Evolutionary conservation across 1,140 invertebrate genomes (phyloP).

Genomic region (Sesamia nonagrioides): DNA sequence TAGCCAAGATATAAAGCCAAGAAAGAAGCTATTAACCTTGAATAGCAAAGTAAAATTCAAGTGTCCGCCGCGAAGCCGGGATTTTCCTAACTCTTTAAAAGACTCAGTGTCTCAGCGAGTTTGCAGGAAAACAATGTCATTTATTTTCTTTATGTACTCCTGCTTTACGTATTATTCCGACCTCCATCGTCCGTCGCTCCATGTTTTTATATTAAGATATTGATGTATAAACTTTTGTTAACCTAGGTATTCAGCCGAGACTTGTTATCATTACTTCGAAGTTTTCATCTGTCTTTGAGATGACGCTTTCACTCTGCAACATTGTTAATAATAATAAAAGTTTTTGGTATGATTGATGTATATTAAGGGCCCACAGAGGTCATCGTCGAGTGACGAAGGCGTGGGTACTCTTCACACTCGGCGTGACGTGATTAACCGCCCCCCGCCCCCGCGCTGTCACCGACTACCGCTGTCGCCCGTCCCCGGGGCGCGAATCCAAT

Average conservation of each 20-base stretch:
- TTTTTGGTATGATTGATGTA: not conserved
- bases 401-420: conserved; percentile 36
- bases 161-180: conserved; percentile 25
- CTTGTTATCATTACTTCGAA: not conserved
- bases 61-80: not conserved
- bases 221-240: conserved; percentile 28
- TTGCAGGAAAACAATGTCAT: conserved; percentile 34
- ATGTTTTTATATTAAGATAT: too few relatives aligned
- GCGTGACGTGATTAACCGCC: conserved; percentile 34
- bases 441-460: conserved; percentile 44
- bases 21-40: conserved; percentile 11
- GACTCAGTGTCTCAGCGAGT: conserved; percentile 21
- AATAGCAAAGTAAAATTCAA: conserved; percentile 20
- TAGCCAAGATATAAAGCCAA: too few relatives aligned
- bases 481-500: conserved; percentile 69
- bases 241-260: not conserved
- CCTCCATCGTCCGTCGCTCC: conserved; percentile 24
- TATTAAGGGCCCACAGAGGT: not conserved
- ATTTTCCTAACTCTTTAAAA: conserved; percentile 37
- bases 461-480: conserved; percentile 51
- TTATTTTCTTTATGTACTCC: conserved; percentile 35
- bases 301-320: conserved; percentile 1
- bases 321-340: not conserved
- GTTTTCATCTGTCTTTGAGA: conserved; percentile 8
- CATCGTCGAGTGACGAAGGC: conserved; percentile 18